These are phyloP conservation scores for Gerris lacustris DNA, from an alignment of 2,888 invertebrate genomes.

Conservation along the genomic window DNA sequence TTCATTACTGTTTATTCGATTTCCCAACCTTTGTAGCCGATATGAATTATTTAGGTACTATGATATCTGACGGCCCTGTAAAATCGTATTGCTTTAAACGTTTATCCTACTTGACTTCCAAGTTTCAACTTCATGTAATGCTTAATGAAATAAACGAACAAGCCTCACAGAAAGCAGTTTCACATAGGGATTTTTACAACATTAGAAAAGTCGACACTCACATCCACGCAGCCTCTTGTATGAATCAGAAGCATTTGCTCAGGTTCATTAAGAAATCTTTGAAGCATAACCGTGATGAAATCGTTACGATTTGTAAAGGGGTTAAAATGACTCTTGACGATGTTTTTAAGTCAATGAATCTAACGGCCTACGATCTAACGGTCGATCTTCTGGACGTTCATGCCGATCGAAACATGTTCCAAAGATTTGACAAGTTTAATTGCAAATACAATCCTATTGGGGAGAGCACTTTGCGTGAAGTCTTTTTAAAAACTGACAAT, in stretches of 20 bases:
- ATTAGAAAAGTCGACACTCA: conserved; percentile 93
- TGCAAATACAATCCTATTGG: conserved; percentile 99
- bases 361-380: conserved; percentile 92
- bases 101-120: conserved; percentile 88
- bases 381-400: conserved; percentile 99
- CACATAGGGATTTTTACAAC: conserved; percentile 97
- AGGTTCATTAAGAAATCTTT: conserved; percentile 97
- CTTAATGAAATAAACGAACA: conserved; percentile 91
- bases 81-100: conserved; percentile 97
- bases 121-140: conserved; percentile 90
- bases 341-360: conserved; percentile 91
- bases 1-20: conserved; percentile 64
- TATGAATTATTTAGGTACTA: conserved; percentile 77
- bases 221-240: conserved; percentile 97
- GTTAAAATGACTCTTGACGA: conserved; percentile 76
- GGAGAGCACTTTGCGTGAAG: conserved; percentile 85
- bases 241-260: conserved; percentile 97
- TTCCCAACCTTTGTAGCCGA: conserved; percentile 72
- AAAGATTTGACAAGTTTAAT: conserved; percentile 94
- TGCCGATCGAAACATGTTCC: conserved; percentile 95
- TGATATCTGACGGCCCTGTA: conserved; percentile 95
- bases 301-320: conserved; percentile 49
- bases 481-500: conserved; percentile 98
- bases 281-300: conserved; percentile 78
- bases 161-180: conserved; percentile 92